A percentile compares a stretch with the other conserved stretches of the same genome.
Conservation (phyloP, 2,888 invertebrate species). For the Ophioninae sp. region DNA sequence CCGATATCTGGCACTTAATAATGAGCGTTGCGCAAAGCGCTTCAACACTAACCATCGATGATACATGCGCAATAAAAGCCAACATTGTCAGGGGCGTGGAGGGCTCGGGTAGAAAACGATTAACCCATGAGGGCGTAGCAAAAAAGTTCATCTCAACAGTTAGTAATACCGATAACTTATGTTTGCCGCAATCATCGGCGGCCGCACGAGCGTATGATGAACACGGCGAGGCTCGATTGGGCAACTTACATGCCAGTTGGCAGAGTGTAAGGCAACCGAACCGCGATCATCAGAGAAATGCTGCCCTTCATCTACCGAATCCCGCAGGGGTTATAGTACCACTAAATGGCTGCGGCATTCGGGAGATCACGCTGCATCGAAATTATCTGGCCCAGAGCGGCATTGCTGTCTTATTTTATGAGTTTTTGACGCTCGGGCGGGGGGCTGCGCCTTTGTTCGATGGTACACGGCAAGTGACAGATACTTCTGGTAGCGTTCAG, state of each 20-base stretch:
- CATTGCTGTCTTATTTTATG: conserved; percentile 17
- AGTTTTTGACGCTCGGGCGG: conserved; percentile 20
- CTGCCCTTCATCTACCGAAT: not conserved
- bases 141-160: too few species aligned
- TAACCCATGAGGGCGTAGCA: too few species aligned
- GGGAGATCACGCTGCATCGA: not conserved
- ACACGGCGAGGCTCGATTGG: too few species aligned
- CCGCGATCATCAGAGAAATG: not conserved
- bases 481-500: not conserved
- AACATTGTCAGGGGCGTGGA: too few species aligned
- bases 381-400: conserved; percentile 5
- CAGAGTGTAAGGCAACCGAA: too few species aligned
- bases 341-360: not conserved
- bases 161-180: too few species aligned
- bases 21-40: too few species aligned
- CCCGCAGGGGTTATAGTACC: not conserved
- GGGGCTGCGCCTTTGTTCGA: not conserved
- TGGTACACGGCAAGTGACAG: conserved; percentile 1
- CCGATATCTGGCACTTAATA: too few species aligned
- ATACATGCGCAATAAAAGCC: conserved; percentile 8
- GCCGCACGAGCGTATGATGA: too few species aligned
- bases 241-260: too few species aligned
- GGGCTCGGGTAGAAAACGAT: too few species aligned
- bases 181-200: too few species aligned
- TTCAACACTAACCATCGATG: conserved; percentile 12